Evolutionary conservation across 2,888 invertebrate species (phyloP).

Genomic region (Nebria brevicollis): DNA sequence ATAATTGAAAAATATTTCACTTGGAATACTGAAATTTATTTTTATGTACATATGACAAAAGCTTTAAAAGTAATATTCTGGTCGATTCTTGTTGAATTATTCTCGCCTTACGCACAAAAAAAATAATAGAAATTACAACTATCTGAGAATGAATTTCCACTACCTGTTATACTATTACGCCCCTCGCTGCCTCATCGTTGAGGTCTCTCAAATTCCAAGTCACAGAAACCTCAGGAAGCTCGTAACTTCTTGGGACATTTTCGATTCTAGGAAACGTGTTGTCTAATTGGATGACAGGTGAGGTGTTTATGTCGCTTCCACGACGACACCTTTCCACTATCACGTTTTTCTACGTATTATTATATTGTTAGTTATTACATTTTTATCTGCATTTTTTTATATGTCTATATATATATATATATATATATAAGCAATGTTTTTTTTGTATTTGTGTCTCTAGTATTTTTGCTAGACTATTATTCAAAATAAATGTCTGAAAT

Average conservation of each 20-base stretch:
- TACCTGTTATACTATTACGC: conserved; percentile 9
- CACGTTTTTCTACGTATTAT: conserved; percentile 4
- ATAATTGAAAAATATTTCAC: neutral
- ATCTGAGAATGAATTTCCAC: neutral
- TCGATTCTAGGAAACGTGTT: conserved; percentile 32
- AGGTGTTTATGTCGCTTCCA: conserved; percentile 40
- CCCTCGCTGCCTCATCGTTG: neutral
- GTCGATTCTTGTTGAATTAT: too few relatives aligned
- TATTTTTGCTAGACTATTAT: neutral
- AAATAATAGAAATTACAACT: neutral
- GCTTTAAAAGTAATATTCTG: too few relatives aligned
- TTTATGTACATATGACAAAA: too few relatives aligned
- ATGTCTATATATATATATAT: conserved; percentile 8
- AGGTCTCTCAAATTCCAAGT: neutral
- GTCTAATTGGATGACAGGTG: conserved; percentile 43
- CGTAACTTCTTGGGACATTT: conserved; percentile 7
- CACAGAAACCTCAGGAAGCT: conserved; percentile 10
- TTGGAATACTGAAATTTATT: too few relatives aligned
- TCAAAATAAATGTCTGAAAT: too few relatives aligned
- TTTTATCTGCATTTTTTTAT: neutral
- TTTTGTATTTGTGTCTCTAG: neutral
- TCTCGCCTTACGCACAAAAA: neutral
- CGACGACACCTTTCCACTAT: conserved; percentile 27
- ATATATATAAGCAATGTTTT: conserved; percentile 10
- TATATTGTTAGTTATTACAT: neutral